Evolutionary conservation across 2,113 vertebrate genomes (phyloP).

Genomic region (Ophthalmolycus amberensis): DNA sequence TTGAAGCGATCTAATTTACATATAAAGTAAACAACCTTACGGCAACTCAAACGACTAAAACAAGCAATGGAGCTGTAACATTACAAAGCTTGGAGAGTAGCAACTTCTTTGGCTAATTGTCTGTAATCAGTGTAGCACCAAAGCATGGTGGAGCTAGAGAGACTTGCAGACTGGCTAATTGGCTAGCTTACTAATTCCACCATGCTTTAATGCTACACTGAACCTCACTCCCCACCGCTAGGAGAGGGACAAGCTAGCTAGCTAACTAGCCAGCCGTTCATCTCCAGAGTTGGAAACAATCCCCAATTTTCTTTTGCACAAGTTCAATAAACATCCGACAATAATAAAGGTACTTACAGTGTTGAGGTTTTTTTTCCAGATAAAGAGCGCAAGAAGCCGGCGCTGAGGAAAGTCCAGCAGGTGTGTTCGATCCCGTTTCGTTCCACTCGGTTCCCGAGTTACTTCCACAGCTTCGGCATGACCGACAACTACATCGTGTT

Average conservation of each 20-base stretch:
- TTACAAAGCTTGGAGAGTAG: too few species aligned
- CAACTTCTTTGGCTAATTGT: too few species aligned
- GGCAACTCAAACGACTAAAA: too few species aligned
- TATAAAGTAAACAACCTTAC: too few species aligned
- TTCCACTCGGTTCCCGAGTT: constrained; percentile 89
- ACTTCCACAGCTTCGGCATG: constrained; percentile 96
- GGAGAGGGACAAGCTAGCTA: background rate
- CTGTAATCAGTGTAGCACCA: too few species aligned
- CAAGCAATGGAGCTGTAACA: too few species aligned
- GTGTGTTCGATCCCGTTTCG: constrained; percentile 87
- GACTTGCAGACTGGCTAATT: background rate
- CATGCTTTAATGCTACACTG: too few species aligned
- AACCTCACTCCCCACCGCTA: background rate
- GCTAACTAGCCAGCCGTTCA: background rate
- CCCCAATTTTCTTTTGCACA: too few species aligned
- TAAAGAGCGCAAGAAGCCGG: constrained; percentile 63
- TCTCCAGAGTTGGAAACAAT: background rate
- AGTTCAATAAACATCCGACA: too few species aligned
- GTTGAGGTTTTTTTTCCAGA: constrained; percentile 56
- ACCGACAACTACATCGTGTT: constrained; percentile 92
- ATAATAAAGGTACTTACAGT: background rate
- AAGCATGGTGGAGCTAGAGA: background rate
- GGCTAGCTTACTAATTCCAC: background rate
- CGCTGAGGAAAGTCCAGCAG: constrained; percentile 83
- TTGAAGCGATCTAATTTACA: too few species aligned